These are phyloP conservation scores for Drosophila nigritarsus DNA, from an alignment of 2,888 invertebrate species.

Conservation along the genomic window DNA sequence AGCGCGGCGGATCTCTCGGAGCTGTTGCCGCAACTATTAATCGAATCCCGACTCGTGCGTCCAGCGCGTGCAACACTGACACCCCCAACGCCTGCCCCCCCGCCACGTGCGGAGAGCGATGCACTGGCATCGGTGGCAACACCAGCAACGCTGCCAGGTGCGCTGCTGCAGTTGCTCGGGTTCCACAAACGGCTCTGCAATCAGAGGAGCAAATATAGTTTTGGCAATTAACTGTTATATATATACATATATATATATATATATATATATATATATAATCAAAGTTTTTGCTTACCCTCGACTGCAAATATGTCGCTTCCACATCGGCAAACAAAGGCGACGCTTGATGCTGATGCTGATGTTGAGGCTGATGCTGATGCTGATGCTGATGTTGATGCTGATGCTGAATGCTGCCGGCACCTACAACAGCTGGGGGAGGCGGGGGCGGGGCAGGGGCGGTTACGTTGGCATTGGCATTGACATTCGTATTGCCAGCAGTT, in stretches of 20 bases:
- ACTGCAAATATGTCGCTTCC: slow-evolving; percentile 84
- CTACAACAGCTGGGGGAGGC: not conserved
- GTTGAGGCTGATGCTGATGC: slow-evolving; percentile 80
- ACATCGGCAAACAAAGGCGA: slow-evolving; percentile 87
- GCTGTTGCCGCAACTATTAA: slow-evolving; percentile 67
- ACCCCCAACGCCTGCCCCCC: slow-evolving; percentile 20
- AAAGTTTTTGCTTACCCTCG: slow-evolving; percentile 49
- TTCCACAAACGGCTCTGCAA: slow-evolving; percentile 84
- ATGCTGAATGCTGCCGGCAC: not conserved
- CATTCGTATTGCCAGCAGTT: slow-evolving; percentile 37
- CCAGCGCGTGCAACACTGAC: slow-evolving; percentile 78
- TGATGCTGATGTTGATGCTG: slow-evolving; percentile 80
- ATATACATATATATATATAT: no score
- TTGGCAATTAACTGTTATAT: no score
- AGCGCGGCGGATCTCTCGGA: slow-evolving; percentile 58
- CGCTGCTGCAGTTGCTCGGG: slow-evolving; percentile 28
- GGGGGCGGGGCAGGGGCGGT: not conserved
- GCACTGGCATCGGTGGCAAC: not conserved
- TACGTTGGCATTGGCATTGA: not conserved
- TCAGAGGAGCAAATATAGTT: not conserved
- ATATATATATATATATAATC: not conserved
- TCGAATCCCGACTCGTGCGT: slow-evolving; percentile 87
- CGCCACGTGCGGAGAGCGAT: not conserved
- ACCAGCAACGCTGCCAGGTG: slow-evolving; percentile 18
- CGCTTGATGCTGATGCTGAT: slow-evolving; percentile 46